Percentiles rank a stretch among this genome's conserved stretches.
phyloP scores from a whole-genome alignment of 37 sponge, comb jelly and placozoan species.

The Agelas oroides region DNA sequence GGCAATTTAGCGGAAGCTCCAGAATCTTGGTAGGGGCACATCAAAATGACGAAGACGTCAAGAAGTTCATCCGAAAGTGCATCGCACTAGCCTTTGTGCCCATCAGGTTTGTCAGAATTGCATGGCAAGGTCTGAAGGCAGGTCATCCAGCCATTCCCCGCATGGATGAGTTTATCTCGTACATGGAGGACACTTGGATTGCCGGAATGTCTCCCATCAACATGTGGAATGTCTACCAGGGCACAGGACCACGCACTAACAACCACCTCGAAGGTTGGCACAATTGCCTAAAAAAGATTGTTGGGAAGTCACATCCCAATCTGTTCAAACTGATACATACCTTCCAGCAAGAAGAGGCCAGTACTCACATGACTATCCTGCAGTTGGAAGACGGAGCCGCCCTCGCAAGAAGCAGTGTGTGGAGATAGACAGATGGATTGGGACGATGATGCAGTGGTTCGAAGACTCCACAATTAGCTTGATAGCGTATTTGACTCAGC shows the following conservation, averaged over 20 bases:
- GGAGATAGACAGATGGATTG: no score
- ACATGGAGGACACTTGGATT: not conserved
- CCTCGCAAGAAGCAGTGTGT: no score
- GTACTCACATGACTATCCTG: no score
- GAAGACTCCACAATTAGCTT: no score
- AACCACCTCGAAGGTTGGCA: no score
- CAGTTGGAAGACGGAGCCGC: no score
- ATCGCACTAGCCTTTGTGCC: not conserved
- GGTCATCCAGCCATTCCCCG: not conserved
- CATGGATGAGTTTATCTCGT: not conserved
- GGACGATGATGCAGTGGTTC: no score
- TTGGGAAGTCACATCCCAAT: conserved; percentile 19
- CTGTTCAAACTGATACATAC: not conserved
- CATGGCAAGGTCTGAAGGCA: conserved; percentile 1
- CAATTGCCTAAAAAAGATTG: not conserved
- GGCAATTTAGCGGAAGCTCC: no score
- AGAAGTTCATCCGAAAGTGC: not conserved
- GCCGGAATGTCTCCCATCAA: not conserved
- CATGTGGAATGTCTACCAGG: not conserved
- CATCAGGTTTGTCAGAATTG: not conserved
- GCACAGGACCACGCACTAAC: not conserved
- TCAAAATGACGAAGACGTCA: not conserved
- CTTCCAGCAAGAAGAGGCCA: not conserved
- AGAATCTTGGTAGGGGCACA: no score
- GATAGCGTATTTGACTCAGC: no score